Base-by-base conservation (phyloP, 2,888 invertebrate genomes). In the Microctonus aethiopoides region DNA sequence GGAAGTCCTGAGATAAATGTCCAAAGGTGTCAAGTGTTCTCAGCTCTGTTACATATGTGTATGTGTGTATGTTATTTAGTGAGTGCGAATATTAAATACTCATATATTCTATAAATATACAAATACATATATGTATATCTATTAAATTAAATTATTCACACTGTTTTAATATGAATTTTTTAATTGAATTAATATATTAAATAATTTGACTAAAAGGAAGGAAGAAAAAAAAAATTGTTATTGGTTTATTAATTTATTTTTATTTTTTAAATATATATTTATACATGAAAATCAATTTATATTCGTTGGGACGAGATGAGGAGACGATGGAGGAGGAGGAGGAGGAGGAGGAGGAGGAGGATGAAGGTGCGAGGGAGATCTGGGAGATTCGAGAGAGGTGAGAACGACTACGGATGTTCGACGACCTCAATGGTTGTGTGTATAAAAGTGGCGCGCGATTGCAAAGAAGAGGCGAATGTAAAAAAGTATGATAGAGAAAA, bases 331-430 rank as follows among this genome's bases (percentile, higher is more conserved):
- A 5, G 3, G 20, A 39, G 26, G 39, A n/a, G n/a, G n/a, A n/a
- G n/a, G n/a, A n/a, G n/a, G n/a, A 32, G 26, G 20, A 5, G 3
- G 20, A 39, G 26, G 39, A n/a, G n/a, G n/a, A n/a, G n/a, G n/a
- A n/a, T n/a, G n/a, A 65, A 69, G 71, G 59, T 72, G 72, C 70
- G 70, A 71, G 68, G 46, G 39, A 63, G 63, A 69, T 52, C 46
- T 57, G 65, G 54, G 46, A 52, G 65, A 69, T 62, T 61, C 54
- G 67, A 61, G 57, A 57, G 70, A 72, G 72, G 66, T 67, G 71
- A 70, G 68, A 71, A 73, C 72, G 67, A 70, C 71, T 69, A 64
- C 70, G 73, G 71, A 70, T 76, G 75, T 76, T 74, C 72, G 76
- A 74, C 74, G 74, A 75, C 71, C 73, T 68, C 71, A 64, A 71